Evolutionary conservation across 2,888 invertebrate species (phyloP), one percentile per base, ranked within the genome.

Genomic region (Pyralis farinalis): DNA sequence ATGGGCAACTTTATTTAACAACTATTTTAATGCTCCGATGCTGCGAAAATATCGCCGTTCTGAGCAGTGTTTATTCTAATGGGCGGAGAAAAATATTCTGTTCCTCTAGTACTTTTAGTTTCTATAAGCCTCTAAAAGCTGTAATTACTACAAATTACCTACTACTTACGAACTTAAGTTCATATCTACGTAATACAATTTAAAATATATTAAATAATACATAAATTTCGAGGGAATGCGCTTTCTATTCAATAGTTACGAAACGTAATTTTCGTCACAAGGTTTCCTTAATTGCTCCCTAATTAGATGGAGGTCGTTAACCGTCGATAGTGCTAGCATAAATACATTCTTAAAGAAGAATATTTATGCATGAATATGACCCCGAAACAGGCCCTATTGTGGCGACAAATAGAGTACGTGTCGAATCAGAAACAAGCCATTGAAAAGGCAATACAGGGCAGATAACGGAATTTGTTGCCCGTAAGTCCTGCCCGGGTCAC

Each of bases 401-500:
- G 58, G 63, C 47, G 47, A 50, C 68, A 67, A 68, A 75, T 74
- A 67, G 71, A 71, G 72, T 79, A 80, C 83, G 86, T 85, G 80
- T 78, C 87, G 81, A 87, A 87, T 87, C 76, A 68, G 78, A 76
- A 77, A 75, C 75, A 63, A 65, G 64, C 64, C 59, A 58, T 77
- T 80, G 66, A 72, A 86, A 85, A 79, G 87, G 86, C 67, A 73
- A 87, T 82, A 78, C 77, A 54, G 87, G 80, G 63, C 87, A 54
- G 49, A 36, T 87, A 88, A 86, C 87, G 87, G 87, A 50, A 49
- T 51, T 53, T 46, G 56, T 51, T 43, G 46, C 50, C 51, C 53
- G 58, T 58, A 3, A 57, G 60, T 62, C 59, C 55, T 62, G 52
- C 16, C 11, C 32, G 6, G 21, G 46, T 51, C 34, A 28, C 25